Percentiles rank a stretch among this genome's conserved stretches.
phyloP scores from a whole-genome alignment of 2,888 invertebrate species.

The Seira musarum region DNA sequence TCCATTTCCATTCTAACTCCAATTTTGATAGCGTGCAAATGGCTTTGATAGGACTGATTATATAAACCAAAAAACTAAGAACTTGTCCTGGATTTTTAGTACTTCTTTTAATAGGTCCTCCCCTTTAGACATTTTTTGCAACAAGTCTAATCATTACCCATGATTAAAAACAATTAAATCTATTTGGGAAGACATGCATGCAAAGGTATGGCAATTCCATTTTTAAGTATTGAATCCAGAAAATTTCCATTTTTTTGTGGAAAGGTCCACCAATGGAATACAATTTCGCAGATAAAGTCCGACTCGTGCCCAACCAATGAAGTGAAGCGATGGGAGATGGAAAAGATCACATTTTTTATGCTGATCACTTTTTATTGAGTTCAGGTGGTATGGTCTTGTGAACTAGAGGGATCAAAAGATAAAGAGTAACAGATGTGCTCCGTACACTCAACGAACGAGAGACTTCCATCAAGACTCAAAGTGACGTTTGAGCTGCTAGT shows the following conservation, averaged over 20 bases:
- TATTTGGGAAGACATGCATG: neutral
- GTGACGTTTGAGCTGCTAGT: too few species aligned
- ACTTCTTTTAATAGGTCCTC: constrained; percentile 5
- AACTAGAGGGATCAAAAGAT: neutral
- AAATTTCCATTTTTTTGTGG: neutral
- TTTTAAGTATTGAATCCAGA: neutral
- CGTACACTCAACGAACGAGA: neutral
- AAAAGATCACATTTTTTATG: constrained; percentile 18
- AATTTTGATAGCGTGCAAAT: neutral
- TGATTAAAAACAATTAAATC: constrained; percentile 55
- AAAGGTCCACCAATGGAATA: constrained; percentile 47
- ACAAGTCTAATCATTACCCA: constrained; percentile 13
- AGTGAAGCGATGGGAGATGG: constrained; percentile 39
- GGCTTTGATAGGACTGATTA: neutral
- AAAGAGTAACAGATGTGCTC: constrained; percentile 43
- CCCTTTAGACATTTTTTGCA: constrained; percentile 4
- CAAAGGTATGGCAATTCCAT: neutral
- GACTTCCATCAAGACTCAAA: too few species aligned
- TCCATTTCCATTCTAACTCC: neutral
- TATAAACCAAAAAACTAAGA: neutral
- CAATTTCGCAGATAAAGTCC: constrained; percentile 24
- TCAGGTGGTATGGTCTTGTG: neutral
- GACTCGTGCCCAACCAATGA: constrained; percentile 58
- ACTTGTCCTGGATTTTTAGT: neutral
- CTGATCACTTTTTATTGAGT: constrained; percentile 16